phyloP scores from a whole-genome alignment of 2,797 vertebrate species.

The Micrastur ruficollis region DNA sequence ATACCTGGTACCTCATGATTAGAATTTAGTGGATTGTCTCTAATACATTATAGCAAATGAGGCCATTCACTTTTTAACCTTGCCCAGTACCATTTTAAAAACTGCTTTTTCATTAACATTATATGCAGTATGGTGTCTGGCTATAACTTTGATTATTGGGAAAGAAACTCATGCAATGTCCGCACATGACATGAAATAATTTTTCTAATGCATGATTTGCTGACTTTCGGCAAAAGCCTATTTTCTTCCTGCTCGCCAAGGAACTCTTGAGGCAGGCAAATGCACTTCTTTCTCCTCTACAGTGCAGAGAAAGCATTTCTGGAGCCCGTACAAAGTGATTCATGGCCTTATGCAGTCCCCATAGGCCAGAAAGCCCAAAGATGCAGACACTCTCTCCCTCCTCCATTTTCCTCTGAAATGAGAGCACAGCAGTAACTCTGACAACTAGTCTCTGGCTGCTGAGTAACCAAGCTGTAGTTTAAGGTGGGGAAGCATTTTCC shows the following conservation, averaged over 20 bases:
- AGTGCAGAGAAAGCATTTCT: conserved; percentile 11
- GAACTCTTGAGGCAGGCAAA: neutral
- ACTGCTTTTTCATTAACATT: neutral
- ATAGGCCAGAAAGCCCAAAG: conserved; percentile 7
- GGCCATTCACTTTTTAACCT: neutral
- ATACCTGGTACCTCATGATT: neutral
- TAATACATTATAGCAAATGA: neutral
- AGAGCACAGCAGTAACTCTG: conserved; percentile 12
- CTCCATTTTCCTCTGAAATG: neutral
- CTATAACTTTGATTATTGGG: neutral
- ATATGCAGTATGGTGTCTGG: neutral
- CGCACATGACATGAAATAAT: neutral
- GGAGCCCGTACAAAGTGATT: neutral
- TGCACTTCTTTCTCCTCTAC: neutral
- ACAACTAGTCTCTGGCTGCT: neutral
- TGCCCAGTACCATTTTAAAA: neutral
- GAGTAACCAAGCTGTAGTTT: conserved; percentile 19
- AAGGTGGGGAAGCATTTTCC: conserved; percentile 4
- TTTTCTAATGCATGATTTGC: neutral
- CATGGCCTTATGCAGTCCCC: neutral
- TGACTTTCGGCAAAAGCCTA: neutral
- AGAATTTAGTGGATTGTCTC: neutral
- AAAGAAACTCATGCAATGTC: neutral
- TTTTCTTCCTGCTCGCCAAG: neutral
- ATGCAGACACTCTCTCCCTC: neutral